Base-by-base conservation (phyloP, 2,113 vertebrate genomes). In the Sciurus niger region DNA sequence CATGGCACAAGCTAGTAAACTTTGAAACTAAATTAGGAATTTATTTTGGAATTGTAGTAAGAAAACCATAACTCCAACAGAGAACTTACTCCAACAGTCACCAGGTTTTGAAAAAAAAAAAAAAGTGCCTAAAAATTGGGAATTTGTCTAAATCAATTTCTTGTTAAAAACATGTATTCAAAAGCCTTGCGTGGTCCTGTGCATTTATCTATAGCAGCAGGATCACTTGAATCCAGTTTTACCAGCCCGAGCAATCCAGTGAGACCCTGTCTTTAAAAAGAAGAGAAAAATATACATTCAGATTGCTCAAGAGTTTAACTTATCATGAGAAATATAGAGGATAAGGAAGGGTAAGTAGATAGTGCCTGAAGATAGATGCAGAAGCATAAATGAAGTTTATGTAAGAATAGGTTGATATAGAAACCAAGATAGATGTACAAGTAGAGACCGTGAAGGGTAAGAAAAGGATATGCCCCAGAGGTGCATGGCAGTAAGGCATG, bases 21-120 rank as follows among this genome's bases (percentile, higher is more conserved):
- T 89, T 74, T 83, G 43, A 82, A 84, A 92, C 22, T 85, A 85
- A 96, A 46, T 84, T 87, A 96, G 67, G 32, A 89, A 77, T 87
- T 95, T 53, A 72, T 58, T 94, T 96, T 96, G 60, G 79, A 93
- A 86, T 84, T 37, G 43, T 74, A n/a, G 7, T 79, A 90, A 96
- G 53, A 89, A 97, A 96, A 78, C 34, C 6, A 6, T 92, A 74
- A 70, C 32, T 92, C 43, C 55, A 84, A 48, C 6, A 82, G 48
- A 91, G 67, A 93, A 83, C 4, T 12, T 9, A 78, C 14, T 83
- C 43, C 46, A 70, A 79, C 43, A 87, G 18, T 37, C 20, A 40
- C 30, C 46, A 46, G 34, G 51, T 89, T 86, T 89, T 76, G 34
- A 37, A 8, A 34, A 53, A 5, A 24, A 85, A 53, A 53, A 53